phyloP scores from a whole-genome alignment of 2,113 vertebrate genomes.

The Alces alces region DNA sequence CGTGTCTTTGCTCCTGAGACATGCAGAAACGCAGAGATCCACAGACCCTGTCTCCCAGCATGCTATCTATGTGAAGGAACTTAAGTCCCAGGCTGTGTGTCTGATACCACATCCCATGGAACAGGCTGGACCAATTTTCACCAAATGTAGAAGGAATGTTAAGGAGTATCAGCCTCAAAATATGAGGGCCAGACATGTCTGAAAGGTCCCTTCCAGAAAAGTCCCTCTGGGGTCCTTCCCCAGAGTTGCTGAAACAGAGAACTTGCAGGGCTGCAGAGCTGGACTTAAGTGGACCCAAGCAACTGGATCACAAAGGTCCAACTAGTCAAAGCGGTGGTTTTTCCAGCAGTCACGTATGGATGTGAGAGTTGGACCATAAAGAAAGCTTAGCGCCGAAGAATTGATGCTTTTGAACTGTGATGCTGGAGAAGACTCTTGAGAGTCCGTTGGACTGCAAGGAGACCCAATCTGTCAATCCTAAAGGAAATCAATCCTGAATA shows the following conservation, averaged over 20 bases:
- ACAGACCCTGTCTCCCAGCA: not conserved
- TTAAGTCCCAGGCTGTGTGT: not conserved
- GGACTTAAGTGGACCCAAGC: not conserved
- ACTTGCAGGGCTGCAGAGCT: accelerated
- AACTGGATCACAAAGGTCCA: not conserved
- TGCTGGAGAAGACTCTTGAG: not conserved
- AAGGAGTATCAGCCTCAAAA: not conserved
- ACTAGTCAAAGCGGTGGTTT: not conserved
- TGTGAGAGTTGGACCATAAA: not conserved
- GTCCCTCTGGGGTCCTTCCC: not conserved
- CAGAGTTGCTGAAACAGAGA: not conserved
- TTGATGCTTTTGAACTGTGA: not conserved
- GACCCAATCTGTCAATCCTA: not conserved
- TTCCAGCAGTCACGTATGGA: accelerated
- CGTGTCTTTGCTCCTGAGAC: not conserved
- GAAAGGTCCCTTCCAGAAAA: not conserved
- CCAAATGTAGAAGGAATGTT: not conserved
- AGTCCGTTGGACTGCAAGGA: not conserved
- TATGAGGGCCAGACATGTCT: not conserved
- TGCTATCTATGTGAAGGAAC: accelerated
- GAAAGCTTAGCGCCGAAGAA: not conserved
- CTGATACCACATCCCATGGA: not conserved
- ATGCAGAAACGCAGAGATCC: not conserved
- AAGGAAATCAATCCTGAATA: not conserved
- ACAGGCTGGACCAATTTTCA: not conserved